Evolutionary conservation across 2,888 invertebrate species (phyloP), one percentile per base, ranked within the genome.

Genomic region (Nemotelus nigrinus): DNA sequence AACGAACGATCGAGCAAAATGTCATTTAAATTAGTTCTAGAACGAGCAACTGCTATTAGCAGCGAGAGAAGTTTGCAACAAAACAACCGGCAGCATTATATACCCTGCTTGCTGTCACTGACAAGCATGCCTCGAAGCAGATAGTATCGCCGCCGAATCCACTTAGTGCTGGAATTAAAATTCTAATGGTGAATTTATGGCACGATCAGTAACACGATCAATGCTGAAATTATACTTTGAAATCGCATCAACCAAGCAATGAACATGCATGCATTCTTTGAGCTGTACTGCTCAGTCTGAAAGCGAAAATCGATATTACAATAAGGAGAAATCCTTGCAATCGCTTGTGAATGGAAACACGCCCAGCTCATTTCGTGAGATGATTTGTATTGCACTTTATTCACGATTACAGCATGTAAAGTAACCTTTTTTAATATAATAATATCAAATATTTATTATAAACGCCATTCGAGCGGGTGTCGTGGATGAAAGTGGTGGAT

Each of bases 21-120:
- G 74, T 63, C 74, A 74, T 74, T 74, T 74, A 74, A 74, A 74
- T 74, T 74, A 60, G 74, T 74, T 74, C 74, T 74, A 74, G 74
- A 68, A 25, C 8, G 25, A 25, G 25, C 25, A 25, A 25, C 25
- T 25, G 25, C 25, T 25, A 25, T 25, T 25, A 2, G n/a, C 39
- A 58, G n/a, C 58, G 58, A 5, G 58, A 25, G 25, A 25, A 25
- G 25, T 25, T 25, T 25, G 25, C 25, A n/a, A n/a, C n/a, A n/a
- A n/a, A n/a, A n/a, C n/a, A n/a, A n/a, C n/a, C n/a, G n/a, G n/a
- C n/a, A 25, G 25, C 25, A 25, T 25, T 25, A 25, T 25, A 25
- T 25, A 25, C 25, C 25, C 25, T 25, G 25, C 25, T 25, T 25
- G 25, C 25, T 25, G 25, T 25, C 25, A n/a, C 6, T 53, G n/a